These are phyloP conservation scores for Poeciliopsis presidionis DNA, from an alignment of 2,797 vertebrate species.

Conservation along the genomic window DNA sequence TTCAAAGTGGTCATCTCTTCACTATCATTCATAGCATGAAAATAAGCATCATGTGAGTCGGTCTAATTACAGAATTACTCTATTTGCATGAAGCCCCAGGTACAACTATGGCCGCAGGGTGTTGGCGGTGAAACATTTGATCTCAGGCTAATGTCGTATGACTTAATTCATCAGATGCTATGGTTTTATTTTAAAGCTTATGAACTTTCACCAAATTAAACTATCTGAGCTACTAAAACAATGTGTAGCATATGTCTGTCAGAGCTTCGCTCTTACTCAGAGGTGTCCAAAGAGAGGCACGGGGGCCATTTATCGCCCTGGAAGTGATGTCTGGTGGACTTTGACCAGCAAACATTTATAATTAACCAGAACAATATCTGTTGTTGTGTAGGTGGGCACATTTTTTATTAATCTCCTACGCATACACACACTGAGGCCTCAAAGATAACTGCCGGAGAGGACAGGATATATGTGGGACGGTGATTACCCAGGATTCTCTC, in stretches of 20 bases:
- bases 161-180: too few species aligned
- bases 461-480: conserved; percentile 69
- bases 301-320: too few species aligned
- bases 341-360: too few species aligned
- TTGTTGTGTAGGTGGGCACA: conserved; percentile 11
- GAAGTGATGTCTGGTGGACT: too few species aligned
- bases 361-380: neutral
- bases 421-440: neutral
- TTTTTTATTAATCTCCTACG: neutral
- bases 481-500: conserved; percentile 58
- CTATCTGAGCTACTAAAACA: too few species aligned
- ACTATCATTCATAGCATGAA: conserved; percentile 4
- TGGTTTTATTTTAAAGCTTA: neutral
- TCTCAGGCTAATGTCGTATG: neutral
- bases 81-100: conserved; percentile 35
- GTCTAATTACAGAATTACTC: neutral
- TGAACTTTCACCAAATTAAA: neutral
- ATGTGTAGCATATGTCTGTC: neutral
- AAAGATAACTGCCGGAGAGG: conserved; percentile 49
- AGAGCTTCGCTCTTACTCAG: neutral
- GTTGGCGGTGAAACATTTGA: neutral
- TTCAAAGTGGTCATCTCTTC: neutral
- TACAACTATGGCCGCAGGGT: conserved; percentile 7
- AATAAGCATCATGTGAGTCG: neutral
- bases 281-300: too few species aligned